Percentiles rank a stretch among this genome's conserved stretches.
These are phyloP conservation scores for Drosophila virilis DNA, from an alignment of 1,140 invertebrate species.

Conservation along the genomic window DNA sequence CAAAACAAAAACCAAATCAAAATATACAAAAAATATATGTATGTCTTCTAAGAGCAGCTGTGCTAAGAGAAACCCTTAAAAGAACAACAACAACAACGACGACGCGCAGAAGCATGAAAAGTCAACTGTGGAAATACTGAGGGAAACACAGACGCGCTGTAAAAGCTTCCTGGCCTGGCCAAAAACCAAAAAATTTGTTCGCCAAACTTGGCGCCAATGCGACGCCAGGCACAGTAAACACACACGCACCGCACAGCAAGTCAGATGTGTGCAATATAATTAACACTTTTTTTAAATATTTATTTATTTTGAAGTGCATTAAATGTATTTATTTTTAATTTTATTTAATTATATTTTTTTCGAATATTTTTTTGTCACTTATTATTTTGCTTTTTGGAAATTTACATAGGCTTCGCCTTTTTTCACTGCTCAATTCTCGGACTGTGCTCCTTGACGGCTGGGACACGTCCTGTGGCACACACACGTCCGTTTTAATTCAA, in stretches of 20 bases:
- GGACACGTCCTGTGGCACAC: slow-evolving; percentile 34
- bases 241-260: background rate
- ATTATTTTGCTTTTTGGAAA: background rate
- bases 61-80: slow-evolving; percentile 34
- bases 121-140: slow-evolving; percentile 26
- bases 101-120: slow-evolving; percentile 73
- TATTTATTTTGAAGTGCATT: no score
- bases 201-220: slow-evolving; percentile 63
- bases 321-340: background rate
- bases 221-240: slow-evolving; percentile 41
- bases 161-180: slow-evolving; percentile 59
- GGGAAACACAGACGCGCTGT: slow-evolving; percentile 33
- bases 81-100: slow-evolving; percentile 37
- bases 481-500: slow-evolving; percentile 71
- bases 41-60: slow-evolving; percentile 28
- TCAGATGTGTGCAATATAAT: background rate
- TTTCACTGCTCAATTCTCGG: slow-evolving; percentile 7
- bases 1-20: slow-evolving; percentile 38
- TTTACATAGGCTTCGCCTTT: slow-evolving; percentile 12
- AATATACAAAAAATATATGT: slow-evolving; percentile 32
- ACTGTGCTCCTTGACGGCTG: slow-evolving; percentile 24
- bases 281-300: background rate
- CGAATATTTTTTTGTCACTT: background rate
- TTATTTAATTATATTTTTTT: slow-evolving; percentile 6
- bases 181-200: slow-evolving; percentile 7